A percentile compares a stretch with the other conserved stretches of the same genome.
Evolutionary conservation across 2,888 invertebrate genomes (phyloP).

Genomic region (Hydropsyche betteni): DNA sequence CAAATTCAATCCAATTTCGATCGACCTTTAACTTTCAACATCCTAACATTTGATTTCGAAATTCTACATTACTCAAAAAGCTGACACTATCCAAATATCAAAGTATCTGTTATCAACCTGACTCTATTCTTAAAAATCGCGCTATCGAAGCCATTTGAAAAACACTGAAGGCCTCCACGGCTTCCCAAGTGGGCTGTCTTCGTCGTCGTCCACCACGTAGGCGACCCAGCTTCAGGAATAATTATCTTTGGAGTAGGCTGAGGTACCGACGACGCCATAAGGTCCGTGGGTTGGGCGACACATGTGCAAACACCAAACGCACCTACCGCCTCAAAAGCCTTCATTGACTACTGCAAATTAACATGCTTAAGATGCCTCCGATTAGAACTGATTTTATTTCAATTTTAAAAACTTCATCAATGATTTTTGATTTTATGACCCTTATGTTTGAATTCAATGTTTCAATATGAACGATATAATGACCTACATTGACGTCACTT

Average conservation of each 20-base stretch:
- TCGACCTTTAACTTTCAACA: background rate
- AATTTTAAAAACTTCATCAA: too few relatives aligned
- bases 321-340: background rate
- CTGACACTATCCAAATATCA: background rate
- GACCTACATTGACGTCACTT: too few relatives aligned
- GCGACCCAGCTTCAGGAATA: constrained; percentile 33
- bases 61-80: background rate
- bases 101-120: too few relatives aligned
- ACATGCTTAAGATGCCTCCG: too few relatives aligned
- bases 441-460: too few relatives aligned
- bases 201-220: constrained; percentile 9
- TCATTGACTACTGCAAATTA: too few relatives aligned
- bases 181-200: constrained; percentile 27
- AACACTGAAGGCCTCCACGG: background rate
- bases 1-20: too few relatives aligned
- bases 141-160: constrained; percentile 2
- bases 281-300: constrained; percentile 4
- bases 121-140: background rate
- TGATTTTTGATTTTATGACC: too few relatives aligned
- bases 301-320: constrained; percentile 30
- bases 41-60: background rate
- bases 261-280: constrained; percentile 11
- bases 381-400: too few relatives aligned
- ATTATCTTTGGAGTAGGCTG: constrained; percentile 32
- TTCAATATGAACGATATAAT: too few relatives aligned